Evolutionary conservation across 2,113 vertebrate species (phyloP).

Genomic region (Perccottus glenii): DNA sequence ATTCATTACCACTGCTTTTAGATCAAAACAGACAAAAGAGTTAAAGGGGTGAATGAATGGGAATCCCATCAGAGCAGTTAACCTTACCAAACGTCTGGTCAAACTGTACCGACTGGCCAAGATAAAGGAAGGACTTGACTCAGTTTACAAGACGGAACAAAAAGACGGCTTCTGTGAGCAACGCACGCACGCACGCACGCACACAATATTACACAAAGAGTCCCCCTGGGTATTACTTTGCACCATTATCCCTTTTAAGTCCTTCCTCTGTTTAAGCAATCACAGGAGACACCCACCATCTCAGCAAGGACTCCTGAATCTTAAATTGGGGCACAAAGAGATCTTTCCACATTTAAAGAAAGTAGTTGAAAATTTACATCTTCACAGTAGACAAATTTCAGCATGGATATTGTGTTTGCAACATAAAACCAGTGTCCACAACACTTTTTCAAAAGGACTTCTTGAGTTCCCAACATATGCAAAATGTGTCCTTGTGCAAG

Average conservation of each 20-base stretch:
- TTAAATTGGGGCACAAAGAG: constrained; percentile 29
- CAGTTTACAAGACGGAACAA: constrained; percentile 49
- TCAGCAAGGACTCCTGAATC: constrained; percentile 26
- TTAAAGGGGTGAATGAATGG: not conserved
- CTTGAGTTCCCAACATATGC: not conserved
- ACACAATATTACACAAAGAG: constrained; percentile 18
- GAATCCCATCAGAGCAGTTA: not conserved
- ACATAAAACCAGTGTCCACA: not conserved
- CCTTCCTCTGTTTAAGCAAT: constrained; percentile 67
- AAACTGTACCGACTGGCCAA: constrained; percentile 3
- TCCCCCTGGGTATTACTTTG: constrained; percentile 13
- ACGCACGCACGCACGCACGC: constrained; percentile 14
- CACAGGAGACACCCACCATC: constrained; percentile 46
- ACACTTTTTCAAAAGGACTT: not conserved
- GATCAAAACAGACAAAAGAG: constrained; percentile 6
- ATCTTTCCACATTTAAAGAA: constrained; percentile 62
- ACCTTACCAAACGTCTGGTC: constrained; percentile 1
- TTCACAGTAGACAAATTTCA: constrained; percentile 27
- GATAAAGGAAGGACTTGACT: constrained; percentile 20
- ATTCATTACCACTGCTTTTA: constrained; percentile 28
- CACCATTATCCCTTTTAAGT: constrained; percentile 40
- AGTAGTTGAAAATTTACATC: constrained; percentile 41
- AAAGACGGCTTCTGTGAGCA: constrained; percentile 14
- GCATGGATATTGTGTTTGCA: constrained; percentile 16
- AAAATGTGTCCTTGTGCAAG: not conserved